Evolutionary conservation across 2,113 vertebrate genomes (phyloP).

Genomic region (Hiodon alosoides): DNA sequence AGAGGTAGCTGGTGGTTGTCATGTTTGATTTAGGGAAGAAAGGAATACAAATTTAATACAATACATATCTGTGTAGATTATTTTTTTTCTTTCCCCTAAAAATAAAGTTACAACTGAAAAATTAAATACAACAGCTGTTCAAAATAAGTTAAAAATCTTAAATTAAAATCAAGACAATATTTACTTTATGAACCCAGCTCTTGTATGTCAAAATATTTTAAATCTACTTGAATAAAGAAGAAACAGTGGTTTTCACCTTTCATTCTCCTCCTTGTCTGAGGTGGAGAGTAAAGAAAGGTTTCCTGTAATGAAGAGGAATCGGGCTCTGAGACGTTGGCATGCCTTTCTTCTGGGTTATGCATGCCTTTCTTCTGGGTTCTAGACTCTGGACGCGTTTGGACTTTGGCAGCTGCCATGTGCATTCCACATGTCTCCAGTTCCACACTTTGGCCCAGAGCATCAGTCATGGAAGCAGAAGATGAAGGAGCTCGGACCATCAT

Average conservation of each 20-base stretch:
- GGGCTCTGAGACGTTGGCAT: conserved; percentile 37
- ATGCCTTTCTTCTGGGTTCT: conserved; percentile 8
- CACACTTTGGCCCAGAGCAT: background rate
- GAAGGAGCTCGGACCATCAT: conserved; percentile 23
- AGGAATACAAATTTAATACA: no score
- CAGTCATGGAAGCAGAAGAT: background rate
- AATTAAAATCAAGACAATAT: no score
- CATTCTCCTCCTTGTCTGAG: conserved; percentile 59
- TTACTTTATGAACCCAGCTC: background rate
- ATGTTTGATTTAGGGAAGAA: no score
- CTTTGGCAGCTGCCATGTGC: background rate
- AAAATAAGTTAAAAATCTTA: no score
- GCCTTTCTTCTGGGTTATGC: conserved; percentile 40
- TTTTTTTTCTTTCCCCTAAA: no score
- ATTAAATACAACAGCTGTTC: no score
- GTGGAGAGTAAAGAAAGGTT: conserved; percentile 68
- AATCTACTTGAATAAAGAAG: no score
- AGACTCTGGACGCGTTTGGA: background rate
- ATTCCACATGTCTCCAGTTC: background rate
- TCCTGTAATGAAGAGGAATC: conserved; percentile 12
- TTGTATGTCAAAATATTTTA: no score
- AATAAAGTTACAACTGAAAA: no score
- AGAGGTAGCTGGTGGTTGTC: no score
- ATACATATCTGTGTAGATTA: no score
- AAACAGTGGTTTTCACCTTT: conserved; percentile 61